Evolutionary conservation across 1,140 invertebrate genomes (phyloP).

Genomic region (Mercenaria mercenaria): DNA sequence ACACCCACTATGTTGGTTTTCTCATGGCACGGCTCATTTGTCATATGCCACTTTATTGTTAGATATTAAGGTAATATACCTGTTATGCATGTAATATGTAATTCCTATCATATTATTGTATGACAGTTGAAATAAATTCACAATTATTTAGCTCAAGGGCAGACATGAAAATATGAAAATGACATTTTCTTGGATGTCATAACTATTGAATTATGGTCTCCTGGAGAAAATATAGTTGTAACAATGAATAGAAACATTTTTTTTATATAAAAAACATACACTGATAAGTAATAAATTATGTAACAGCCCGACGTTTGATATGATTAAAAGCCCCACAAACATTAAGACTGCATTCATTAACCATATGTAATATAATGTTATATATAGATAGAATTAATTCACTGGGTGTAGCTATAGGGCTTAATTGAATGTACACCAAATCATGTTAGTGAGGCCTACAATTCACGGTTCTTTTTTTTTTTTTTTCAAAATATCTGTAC

Average conservation of each 20-base stretch:
- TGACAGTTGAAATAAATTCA: slow-evolving; percentile 6
- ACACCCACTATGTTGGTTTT: no score
- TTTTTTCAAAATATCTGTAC: no score
- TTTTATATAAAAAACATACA: neutral
- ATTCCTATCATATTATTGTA: neutral
- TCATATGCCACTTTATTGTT: neutral
- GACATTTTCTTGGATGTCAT: slow-evolving; percentile 26
- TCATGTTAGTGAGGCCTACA: no score
- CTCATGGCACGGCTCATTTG: no score
- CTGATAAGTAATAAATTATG: slow-evolving; percentile 13
- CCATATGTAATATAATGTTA: no score
- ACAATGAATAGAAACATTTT: neutral
- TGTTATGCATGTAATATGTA: slow-evolving; percentile 1
- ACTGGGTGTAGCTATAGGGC: no score
- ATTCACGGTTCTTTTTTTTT: no score
- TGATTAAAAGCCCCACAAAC: neutral
- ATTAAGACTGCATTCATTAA: neutral
- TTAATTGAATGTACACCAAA: no score
- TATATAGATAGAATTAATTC: no score
- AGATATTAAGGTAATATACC: neutral
- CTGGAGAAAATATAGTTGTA: neutral
- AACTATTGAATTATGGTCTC: slow-evolving; percentile 23
- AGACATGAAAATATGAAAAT: slow-evolving; percentile 34
- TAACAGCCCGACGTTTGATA: neutral
- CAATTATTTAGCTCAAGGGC: neutral